Evolutionary conservation across 2,113 vertebrate species (phyloP).

Genomic region (Ascaphus truei): DNA sequence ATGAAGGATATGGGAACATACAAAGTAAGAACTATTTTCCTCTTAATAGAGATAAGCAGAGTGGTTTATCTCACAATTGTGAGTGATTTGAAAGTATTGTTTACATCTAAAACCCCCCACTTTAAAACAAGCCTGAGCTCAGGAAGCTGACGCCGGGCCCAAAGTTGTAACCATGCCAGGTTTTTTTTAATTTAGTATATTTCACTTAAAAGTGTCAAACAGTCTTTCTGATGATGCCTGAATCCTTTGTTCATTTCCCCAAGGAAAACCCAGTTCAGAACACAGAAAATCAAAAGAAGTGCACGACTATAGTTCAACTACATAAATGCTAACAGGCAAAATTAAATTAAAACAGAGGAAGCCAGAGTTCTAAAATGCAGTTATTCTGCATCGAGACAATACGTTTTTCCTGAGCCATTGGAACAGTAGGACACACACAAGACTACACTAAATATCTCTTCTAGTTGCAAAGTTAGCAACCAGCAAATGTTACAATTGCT

Average conservation of each 20-base stretch:
- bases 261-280: background rate
- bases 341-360: background rate
- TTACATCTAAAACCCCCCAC: background rate
- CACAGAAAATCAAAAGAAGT: background rate
- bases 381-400: background rate
- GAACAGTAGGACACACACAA: slow-evolving; percentile 3
- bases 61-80: no score
- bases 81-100: background rate
- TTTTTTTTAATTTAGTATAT: background rate
- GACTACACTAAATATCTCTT: slow-evolving; percentile 4
- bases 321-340: background rate
- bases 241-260: background rate
- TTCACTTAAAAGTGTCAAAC: slow-evolving; percentile 3
- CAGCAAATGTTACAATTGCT: no score
- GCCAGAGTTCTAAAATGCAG: background rate
- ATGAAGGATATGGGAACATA: no score
- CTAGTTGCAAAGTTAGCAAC: no score
- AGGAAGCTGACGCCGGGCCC: background rate
- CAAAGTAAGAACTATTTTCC: no score
- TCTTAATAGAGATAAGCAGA: no score
- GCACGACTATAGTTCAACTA: background rate
- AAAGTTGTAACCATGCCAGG: background rate
- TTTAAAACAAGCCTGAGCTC: no score
- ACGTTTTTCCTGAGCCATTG: slow-evolving; percentile 20
- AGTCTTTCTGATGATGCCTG: background rate